These are phyloP conservation scores for Tachina fera DNA, from an alignment of 2,888 invertebrate species.

Conservation along the genomic window DNA sequence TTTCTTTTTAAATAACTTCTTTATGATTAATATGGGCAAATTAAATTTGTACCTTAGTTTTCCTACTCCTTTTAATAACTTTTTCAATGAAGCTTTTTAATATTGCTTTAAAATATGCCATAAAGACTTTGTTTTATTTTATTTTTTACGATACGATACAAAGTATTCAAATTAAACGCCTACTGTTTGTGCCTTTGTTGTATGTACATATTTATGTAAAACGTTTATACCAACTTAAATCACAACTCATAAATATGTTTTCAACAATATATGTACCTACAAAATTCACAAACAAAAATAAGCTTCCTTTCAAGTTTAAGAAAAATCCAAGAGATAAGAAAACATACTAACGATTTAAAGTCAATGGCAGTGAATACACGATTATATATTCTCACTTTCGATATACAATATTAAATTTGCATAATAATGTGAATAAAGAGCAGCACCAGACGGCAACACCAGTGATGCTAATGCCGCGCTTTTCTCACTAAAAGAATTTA, in stretches of 20 bases:
- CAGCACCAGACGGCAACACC: conserved; percentile 38
- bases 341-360: conserved; percentile 22
- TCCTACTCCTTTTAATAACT: too few species aligned
- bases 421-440: conserved; percentile 63
- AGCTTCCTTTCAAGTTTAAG: not conserved
- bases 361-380: not conserved
- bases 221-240: not conserved
- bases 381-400: conserved; percentile 61
- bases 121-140: not conserved
- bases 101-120: too few species aligned
- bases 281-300: conserved; percentile 13
- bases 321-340: not conserved
- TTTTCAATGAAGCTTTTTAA: too few species aligned
- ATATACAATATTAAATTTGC: conserved; percentile 63
- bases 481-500: too few species aligned
- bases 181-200: conserved; percentile 8
- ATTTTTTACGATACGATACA: not conserved
- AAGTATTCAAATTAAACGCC: not conserved
- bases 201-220: not conserved
- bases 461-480: too few species aligned
- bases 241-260: not conserved
- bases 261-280: not conserved
- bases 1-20: too few species aligned
- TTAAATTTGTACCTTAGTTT: too few species aligned
- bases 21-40: too few species aligned